Conservation (phyloP, 2,888 invertebrate species). For the Apamea crenata region DNA sequence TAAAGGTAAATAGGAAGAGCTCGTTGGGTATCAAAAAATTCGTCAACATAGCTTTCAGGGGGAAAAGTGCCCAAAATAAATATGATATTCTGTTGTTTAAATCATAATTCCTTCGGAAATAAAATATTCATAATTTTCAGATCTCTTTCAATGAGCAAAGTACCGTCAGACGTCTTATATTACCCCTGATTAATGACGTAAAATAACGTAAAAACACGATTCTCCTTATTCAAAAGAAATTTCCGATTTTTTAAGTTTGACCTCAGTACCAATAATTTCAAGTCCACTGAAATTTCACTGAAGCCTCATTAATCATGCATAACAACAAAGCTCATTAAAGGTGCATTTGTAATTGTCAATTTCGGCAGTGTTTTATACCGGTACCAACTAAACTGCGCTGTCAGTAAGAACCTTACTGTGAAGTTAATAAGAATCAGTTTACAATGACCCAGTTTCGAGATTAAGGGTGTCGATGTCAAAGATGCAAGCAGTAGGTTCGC, state of each 20-base stretch:
- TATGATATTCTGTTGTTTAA: neutral
- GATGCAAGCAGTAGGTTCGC: conserved; percentile 77
- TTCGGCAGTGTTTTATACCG: conserved; percentile 76
- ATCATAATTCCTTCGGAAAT: neutral
- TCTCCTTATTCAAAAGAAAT: conserved; percentile 60
- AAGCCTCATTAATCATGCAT: conserved; percentile 84
- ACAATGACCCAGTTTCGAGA: conserved; percentile 61
- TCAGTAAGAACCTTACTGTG: conserved; percentile 69
- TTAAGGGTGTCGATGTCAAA: conserved; percentile 72
- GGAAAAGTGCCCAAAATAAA: neutral
- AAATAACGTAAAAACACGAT: conserved; percentile 58
- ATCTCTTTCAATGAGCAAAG: conserved; percentile 51
- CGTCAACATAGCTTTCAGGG: too few relatives aligned
- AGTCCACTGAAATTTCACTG: conserved; percentile 76
- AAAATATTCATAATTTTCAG: neutral
- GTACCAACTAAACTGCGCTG: conserved; percentile 67
- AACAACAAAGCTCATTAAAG: conserved; percentile 87
- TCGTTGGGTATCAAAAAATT: too few relatives aligned
- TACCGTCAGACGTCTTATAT: conserved; percentile 45
- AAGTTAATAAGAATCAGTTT: conserved; percentile 74
- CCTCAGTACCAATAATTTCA: conserved; percentile 64
- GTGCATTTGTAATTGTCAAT: conserved; percentile 88
- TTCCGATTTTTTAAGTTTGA: conserved; percentile 56
- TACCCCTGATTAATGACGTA: conserved; percentile 66
- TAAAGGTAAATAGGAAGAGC: too few relatives aligned